phyloP scores from a whole-genome alignment of 2,888 invertebrate genomes.

The Acrobasis consociella region DNA sequence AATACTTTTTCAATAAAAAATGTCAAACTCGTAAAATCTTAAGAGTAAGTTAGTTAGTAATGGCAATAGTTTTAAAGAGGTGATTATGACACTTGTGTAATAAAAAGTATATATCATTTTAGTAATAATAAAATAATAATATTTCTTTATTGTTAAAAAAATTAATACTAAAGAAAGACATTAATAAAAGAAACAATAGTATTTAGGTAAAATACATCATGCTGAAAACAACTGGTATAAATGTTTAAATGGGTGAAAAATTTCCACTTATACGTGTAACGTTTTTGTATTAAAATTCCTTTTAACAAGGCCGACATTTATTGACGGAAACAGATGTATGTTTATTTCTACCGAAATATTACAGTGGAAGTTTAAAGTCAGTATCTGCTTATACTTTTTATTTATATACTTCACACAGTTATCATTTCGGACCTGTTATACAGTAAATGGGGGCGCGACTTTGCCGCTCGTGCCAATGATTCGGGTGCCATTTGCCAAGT shows the following conservation, averaged over 20 bases:
- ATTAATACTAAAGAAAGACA: too few species aligned
- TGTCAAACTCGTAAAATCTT: too few species aligned
- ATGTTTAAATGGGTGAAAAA: background rate
- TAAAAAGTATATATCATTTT: too few species aligned
- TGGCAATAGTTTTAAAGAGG: too few species aligned
- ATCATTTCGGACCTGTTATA: conserved; percentile 44
- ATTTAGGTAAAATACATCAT: too few species aligned
- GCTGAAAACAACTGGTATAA: background rate
- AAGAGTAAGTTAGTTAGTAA: too few species aligned
- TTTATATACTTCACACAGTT: conserved; percentile 31
- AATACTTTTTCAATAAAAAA: background rate
- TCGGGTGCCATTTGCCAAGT: conserved; percentile 56
- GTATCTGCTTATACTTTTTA: background rate
- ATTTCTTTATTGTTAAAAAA: too few species aligned
- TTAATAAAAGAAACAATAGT: too few species aligned
- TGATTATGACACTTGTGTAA: too few species aligned
- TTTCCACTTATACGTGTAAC: background rate
- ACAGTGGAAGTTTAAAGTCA: background rate
- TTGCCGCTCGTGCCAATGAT: conserved; percentile 55
- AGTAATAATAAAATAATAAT: too few species aligned
- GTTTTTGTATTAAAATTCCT: background rate
- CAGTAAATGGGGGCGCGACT: conserved; percentile 54
- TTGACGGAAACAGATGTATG: conserved; percentile 10
- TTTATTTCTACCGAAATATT: background rate
- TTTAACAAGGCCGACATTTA: conserved; percentile 17